These are phyloP conservation scores for Spheniscus humboldti DNA, from an alignment of 2,797 vertebrate genomes.

Conservation along the genomic window DNA sequence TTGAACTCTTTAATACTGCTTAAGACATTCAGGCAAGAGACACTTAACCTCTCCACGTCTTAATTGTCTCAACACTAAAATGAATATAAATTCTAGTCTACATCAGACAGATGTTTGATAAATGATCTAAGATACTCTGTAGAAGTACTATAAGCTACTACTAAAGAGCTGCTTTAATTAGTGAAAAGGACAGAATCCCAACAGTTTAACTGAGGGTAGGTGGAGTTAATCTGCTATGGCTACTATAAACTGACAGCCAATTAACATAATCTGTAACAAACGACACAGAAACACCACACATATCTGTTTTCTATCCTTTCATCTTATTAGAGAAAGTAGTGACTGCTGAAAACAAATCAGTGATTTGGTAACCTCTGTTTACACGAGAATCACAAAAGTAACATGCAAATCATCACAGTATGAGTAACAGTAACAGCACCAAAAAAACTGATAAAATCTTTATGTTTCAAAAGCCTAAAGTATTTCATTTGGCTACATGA, in stretches of 20 bases:
- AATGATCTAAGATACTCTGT: background rate
- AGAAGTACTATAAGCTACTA: background rate
- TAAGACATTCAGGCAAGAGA: background rate
- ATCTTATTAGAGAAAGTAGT: background rate
- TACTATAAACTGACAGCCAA: background rate
- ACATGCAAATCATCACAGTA: background rate
- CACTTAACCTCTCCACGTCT: background rate
- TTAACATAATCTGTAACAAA: slow-evolving; percentile 6
- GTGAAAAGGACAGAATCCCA: background rate
- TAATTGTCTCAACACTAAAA: background rate
- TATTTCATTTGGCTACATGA: background rate
- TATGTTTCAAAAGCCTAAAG: background rate
- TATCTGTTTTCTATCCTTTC: background rate
- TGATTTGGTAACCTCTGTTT: background rate
- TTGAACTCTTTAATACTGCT: background rate
- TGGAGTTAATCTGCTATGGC: background rate
- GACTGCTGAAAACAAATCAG: background rate
- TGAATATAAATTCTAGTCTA: background rate
- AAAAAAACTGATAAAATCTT: background rate
- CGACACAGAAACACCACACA: background rate
- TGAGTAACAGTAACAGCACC: background rate
- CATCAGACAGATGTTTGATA: background rate
- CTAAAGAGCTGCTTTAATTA: background rate
- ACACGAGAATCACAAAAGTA: background rate
- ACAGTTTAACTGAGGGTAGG: background rate